These are phyloP conservation scores for Leptoclinus maculatus DNA, from an alignment of 2,797 vertebrate species.

Conservation along the genomic window DNA sequence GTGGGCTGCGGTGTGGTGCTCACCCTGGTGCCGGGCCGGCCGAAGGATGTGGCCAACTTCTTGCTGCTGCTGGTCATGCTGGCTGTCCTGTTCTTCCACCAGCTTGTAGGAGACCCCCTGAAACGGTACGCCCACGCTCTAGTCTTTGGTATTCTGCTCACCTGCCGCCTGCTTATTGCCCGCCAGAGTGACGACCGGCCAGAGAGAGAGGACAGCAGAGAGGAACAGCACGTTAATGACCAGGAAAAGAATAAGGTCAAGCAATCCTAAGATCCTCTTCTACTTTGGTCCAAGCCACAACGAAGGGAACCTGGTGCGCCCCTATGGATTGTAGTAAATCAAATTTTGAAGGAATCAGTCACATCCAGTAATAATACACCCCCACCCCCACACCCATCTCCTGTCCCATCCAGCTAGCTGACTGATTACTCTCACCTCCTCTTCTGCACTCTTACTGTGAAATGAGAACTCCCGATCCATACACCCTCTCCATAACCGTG, in stretches of 20 bases:
- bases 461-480: conserved; percentile 59
- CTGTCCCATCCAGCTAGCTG: conserved; percentile 47
- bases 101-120: conserved; percentile 97
- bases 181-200: conserved; percentile 94
- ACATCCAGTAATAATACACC: conserved; percentile 64
- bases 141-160: conserved; percentile 98
- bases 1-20: conserved; percentile 95
- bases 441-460: conserved; percentile 67
- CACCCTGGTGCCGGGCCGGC: conserved; percentile 94
- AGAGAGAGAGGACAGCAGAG: conserved; percentile 84
- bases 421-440: conserved; percentile 63
- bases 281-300: conserved; percentile 36
- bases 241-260: conserved; percentile 97
- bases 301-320: conserved; percentile 50
- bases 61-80: conserved; percentile 95
- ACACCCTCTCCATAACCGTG: conserved; percentile 55
- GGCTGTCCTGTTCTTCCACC: conserved; percentile 97
- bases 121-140: conserved; percentile 97
- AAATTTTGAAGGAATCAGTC: conserved; percentile 67
- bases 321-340: conserved; percentile 70
- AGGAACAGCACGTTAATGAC: conserved; percentile 85
- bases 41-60: conserved; percentile 98
- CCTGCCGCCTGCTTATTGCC: conserved; percentile 96
- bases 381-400: conserved; percentile 17
- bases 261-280: conserved; percentile 86